A percentile compares a stretch with the other conserved stretches of the same genome.
These are phyloP conservation scores for Anarrhichthys ocellatus DNA, from an alignment of 2,113 vertebrate genomes.

Conservation along the genomic window DNA sequence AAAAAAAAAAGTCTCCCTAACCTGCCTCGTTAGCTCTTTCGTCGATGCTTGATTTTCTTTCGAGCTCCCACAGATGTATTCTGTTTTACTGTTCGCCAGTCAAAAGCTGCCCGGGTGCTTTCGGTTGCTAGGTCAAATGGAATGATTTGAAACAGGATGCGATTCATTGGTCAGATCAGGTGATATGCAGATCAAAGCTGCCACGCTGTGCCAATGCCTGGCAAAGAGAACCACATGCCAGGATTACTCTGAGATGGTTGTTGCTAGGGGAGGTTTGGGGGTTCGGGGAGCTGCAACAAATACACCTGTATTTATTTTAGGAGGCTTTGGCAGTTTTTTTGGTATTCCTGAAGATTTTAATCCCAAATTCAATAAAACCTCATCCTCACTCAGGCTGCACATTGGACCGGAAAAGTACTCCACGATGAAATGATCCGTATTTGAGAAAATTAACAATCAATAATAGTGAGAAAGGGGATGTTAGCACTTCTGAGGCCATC, in stretches of 20 bases:
- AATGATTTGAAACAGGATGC: conserved; percentile 65
- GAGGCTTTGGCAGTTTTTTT: neutral
- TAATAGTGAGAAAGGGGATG: conserved; percentile 47
- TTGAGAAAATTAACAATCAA: conserved; percentile 48
- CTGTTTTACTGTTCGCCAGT: conserved; percentile 55
- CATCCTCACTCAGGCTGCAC: neutral
- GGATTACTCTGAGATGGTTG: conserved; percentile 51
- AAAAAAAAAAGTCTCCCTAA: conserved; percentile 44
- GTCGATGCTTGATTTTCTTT: conserved; percentile 62
- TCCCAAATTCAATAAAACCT: conserved; percentile 5
- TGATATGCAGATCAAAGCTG: conserved; percentile 72
- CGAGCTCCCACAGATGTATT: conserved; percentile 47
- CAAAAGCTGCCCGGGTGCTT: conserved; percentile 58
- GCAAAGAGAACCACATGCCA: conserved; percentile 52
- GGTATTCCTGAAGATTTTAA: neutral
- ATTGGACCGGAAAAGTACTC: conserved; percentile 18
- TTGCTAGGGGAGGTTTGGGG: conserved; percentile 55
- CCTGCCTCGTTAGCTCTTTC: conserved; percentile 66
- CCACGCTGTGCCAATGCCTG: conserved; percentile 61
- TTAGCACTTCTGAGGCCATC: conserved; percentile 62
- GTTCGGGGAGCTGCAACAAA: conserved; percentile 29
- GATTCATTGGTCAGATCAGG: conserved; percentile 71
- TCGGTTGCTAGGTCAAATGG: conserved; percentile 71
- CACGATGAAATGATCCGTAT: conserved; percentile 38
- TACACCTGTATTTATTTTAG: conserved; percentile 48